phyloP scores from a whole-genome alignment of 92 coral and sea anemone genomes.

The Palythoa grandis region DNA sequence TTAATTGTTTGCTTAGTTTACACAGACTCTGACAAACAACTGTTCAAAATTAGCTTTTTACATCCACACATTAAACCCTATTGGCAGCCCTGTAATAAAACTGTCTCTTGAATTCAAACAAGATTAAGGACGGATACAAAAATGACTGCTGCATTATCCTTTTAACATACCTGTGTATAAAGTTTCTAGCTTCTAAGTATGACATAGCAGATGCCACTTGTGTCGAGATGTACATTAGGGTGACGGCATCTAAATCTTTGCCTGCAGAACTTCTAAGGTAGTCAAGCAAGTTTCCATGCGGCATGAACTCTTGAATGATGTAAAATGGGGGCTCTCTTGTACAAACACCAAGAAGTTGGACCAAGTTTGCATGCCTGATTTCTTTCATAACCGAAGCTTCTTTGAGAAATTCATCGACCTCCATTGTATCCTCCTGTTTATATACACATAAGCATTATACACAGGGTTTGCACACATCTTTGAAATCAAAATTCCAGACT shows the following conservation, averaged over 20 bases:
- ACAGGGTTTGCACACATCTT: no score
- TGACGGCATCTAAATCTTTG: constrained; percentile 89
- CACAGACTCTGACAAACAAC: no score
- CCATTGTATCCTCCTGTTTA: constrained; percentile 98
- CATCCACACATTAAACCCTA: no score
- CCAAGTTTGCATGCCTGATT: constrained; percentile 86
- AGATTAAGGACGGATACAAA: no score
- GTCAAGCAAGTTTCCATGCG: constrained; percentile 91
- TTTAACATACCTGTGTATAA: constrained; percentile 84
- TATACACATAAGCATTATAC: not conserved
- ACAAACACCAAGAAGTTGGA: constrained; percentile 94
- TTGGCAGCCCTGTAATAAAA: no score
- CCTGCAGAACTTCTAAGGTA: constrained; percentile 87
- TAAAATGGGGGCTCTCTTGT: constrained; percentile 98
- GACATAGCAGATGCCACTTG: constrained; percentile 96
- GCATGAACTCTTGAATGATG: constrained; percentile 95
- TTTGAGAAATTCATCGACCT: constrained; percentile 93
- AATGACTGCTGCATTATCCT: no score
- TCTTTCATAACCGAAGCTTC: constrained; percentile 97
- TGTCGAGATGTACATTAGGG: constrained; percentile 94
- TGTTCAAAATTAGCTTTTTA: no score
- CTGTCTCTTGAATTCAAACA: no score
- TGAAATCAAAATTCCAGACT: no score
- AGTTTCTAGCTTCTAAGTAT: constrained; percentile 88
- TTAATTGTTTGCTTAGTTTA: no score